Percentiles rank a stretch among this genome's conserved stretches.
These are phyloP conservation scores for Eristalis pertinax DNA, from an alignment of 2,888 invertebrate species.

Conservation along the genomic window DNA sequence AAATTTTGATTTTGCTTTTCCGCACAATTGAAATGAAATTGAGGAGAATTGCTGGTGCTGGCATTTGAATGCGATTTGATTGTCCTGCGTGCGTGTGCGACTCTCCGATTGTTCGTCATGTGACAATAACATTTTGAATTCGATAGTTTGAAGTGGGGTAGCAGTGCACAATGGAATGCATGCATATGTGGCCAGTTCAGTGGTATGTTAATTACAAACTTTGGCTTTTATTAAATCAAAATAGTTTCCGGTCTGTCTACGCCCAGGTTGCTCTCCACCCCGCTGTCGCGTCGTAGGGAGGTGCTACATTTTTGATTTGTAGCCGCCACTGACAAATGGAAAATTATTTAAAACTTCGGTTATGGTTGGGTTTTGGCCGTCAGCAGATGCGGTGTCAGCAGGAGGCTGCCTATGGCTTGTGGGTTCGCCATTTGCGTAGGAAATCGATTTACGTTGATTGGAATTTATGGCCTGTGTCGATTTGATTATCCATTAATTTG, in stretches of 20 bases:
- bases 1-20: slow-evolving; percentile 38
- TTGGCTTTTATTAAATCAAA: neutral
- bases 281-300: no score
- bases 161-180: neutral
- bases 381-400: neutral
- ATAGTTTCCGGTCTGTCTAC: neutral
- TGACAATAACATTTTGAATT: slow-evolving; percentile 24
- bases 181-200: slow-evolving; percentile 11
- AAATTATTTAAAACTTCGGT: neutral
- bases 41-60: neutral
- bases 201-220: slow-evolving; percentile 23
- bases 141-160: neutral
- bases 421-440: neutral
- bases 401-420: no score
- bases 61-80: slow-evolving; percentile 29
- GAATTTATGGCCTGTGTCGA: neutral
- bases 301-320: neutral
- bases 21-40: slow-evolving; percentile 6
- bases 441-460: neutral
- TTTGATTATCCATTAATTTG: neutral
- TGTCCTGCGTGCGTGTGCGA: neutral
- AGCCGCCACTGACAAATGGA: neutral
- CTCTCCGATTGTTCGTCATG: slow-evolving; percentile 11
- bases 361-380: neutral
- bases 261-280: no score